These are phyloP conservation scores for Drosophila nasuta DNA, from an alignment of 1,140 invertebrate genomes.

Conservation along the genomic window DNA sequence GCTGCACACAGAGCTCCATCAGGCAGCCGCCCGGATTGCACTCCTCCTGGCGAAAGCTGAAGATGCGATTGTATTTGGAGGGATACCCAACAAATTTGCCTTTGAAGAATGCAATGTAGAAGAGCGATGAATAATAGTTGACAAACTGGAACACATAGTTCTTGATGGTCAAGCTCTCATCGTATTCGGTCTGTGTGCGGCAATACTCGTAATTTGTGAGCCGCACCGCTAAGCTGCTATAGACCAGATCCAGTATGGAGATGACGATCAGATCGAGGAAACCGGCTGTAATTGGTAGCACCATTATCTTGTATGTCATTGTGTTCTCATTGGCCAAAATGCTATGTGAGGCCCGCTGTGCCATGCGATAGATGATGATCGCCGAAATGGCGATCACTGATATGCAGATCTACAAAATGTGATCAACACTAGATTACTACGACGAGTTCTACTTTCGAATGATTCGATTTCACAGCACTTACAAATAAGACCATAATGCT, in stretches of 20 bases:
- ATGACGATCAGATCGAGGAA: conserved; percentile 90
- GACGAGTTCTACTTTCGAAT: too few relatives aligned
- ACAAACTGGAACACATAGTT: conserved; percentile 95
- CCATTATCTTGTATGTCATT: conserved; percentile 88
- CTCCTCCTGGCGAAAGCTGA: conserved; percentile 87
- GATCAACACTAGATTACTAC: neutral
- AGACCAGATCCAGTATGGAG: conserved; percentile 86
- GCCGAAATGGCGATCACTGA: conserved; percentile 91
- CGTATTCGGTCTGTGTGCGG: conserved; percentile 93
- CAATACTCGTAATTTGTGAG: conserved; percentile 93
- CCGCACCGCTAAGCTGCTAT: conserved; percentile 85
- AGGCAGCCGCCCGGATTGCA: conserved; percentile 93
- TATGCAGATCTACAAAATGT: conserved; percentile 87
- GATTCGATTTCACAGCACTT: conserved; percentile 52
- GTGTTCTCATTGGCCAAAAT: conserved; percentile 86
- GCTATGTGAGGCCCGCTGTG: conserved; percentile 88
- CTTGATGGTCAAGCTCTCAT: conserved; percentile 93
- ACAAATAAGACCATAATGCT: conserved; percentile 88
- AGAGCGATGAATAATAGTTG: conserved; percentile 94
- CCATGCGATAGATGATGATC: conserved; percentile 91
- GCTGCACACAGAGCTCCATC: conserved; percentile 92
- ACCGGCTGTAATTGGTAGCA: conserved; percentile 88
- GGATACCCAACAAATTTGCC: conserved; percentile 92
- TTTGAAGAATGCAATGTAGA: conserved; percentile 95
- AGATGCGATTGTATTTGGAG: conserved; percentile 90